Evolutionary conservation across 2,888 invertebrate species (phyloP).

Genomic region (Gymnocheta viridis): DNA sequence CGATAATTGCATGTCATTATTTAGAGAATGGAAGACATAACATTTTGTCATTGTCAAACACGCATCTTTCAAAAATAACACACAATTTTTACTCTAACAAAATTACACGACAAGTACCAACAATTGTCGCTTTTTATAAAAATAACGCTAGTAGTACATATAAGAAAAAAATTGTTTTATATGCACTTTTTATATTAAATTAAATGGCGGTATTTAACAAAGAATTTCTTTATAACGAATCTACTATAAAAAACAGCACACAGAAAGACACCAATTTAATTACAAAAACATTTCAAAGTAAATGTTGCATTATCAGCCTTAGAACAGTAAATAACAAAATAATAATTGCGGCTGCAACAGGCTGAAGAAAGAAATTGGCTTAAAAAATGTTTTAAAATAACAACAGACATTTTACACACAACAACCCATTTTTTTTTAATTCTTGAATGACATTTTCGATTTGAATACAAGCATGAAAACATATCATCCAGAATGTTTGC

Average conservation of each 20-base stretch:
- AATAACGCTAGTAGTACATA: not conserved
- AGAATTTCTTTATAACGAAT: not conserved
- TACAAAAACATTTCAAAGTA: conserved; percentile 47
- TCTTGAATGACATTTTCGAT: conserved; percentile 25
- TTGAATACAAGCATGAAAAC: conserved; percentile 4
- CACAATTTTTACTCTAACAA: not conserved
- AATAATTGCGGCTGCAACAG: conserved; percentile 30
- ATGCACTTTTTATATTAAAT: conserved; percentile 9
- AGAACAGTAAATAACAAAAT: not conserved
- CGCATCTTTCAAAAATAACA: conserved; percentile 40
- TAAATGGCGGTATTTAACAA: conserved; percentile 46
- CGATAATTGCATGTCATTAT: conserved; percentile 25
- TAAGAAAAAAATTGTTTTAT: conserved; percentile 46
- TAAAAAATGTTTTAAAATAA: conserved; percentile 3
- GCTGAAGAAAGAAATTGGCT: not conserved
- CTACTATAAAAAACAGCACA: not conserved
- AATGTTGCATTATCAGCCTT: conserved; percentile 36
- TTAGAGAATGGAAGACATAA: not conserved
- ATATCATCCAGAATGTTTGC: conserved; percentile 16
- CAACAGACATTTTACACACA: conserved; percentile 19
- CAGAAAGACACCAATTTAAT: conserved; percentile 40
- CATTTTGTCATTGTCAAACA: conserved; percentile 29
- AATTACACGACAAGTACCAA: conserved; percentile 24
- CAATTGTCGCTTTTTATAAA: conserved; percentile 32
- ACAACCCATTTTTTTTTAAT: conserved; percentile 21